Base-by-base conservation (phyloP, 2,113 vertebrate genomes). In the Serilophus lunatus region DNA sequence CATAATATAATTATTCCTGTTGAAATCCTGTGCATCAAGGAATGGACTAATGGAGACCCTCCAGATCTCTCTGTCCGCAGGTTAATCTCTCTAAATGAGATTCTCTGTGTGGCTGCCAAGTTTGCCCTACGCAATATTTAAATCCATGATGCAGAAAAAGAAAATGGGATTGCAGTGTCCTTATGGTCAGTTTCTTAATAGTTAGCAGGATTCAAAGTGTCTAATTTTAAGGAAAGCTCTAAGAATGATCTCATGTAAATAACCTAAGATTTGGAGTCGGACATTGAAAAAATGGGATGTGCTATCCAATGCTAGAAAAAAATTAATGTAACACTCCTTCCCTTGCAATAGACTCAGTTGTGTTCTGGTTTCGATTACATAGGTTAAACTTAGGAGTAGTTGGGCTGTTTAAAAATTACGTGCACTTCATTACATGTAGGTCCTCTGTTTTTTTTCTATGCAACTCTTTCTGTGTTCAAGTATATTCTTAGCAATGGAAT, bases 11-110 rank as follows among this genome's bases (percentile, higher is more conserved):
- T 90, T 90, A 90, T 88, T 93, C n/a, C 28, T 45, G 6, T 91
- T 90, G 89, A 84, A 93, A 82, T 93, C 82, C 64, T 49, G 4
- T 74, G 38, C 68, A 91, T 64, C 40, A 91, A 91, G 53, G 45
- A 90, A 40, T 49, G 74, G 59, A 49, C 85, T 87, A 84, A 86
- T 24, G 42, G 57, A 90, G 86, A 94, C 19, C 38, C 72, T 88
- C 33, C 64, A 92, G 56, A 91, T 90, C 84, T 47, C 50, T 86
- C 76, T 78, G 38, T 88, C 80, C 66, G 50, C 49, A 78, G 56
- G 95, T 95, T 97, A 97, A 97, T 95, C 93, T 78, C 35, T 92
- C 65, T 85, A 96, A 97, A 97, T 95, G 47, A 91, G 92, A 97
- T 96, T 95, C 49, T 77, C 66, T 75, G 45, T 91, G 63, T 76